Base-by-base conservation (phyloP, 2,888 invertebrate species). In the Iphiclides podalirius region DNA sequence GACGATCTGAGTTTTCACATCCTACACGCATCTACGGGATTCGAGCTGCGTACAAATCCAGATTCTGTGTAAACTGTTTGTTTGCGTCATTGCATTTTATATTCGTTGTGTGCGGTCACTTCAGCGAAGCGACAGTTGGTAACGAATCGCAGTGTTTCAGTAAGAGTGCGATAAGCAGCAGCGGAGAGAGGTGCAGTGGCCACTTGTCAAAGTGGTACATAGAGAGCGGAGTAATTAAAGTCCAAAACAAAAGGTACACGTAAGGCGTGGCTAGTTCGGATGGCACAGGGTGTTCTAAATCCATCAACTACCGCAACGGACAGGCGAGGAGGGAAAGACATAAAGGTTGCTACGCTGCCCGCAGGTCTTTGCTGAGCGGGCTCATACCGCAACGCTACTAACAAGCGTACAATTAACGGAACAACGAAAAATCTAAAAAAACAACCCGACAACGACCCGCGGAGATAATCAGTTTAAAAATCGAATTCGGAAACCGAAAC, bases 131-230 rank as follows among this genome's bases (percentile, higher is more conserved):
- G 26, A 26, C 26, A 26, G 1, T 26, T 26, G 9, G 9, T 8
- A 7, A 20, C 34, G 37, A 15, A 38, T 26, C 26, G 39, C 54
- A 34, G 45, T 44, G 51, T 56, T 58, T 61, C 49, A 58, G 69
- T 69, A 66, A 44, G 17, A 62, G 58, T 62, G 57, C 61, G 54
- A 8, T 26, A 60, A 65, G 64, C 66, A 52, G 14, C 7, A 26
- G 47, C 15, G 45, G 53, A 61, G 64, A 59, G 64, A 61, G 63
- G 66, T 72, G 72, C 70, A 60, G 59, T 57, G 58, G 55, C 54
- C 56, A 47, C 15, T 40, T 39, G 33, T 39, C 11, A 17, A 39
- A 11, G 20, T 39, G 15, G 15, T 47, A 20, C 17, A 17, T 13
- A 23, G 9, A 15, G 33, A n/a, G 23, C 4, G 7, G 16, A 42